Percentiles rank a stretch among this genome's conserved stretches.
Conservation (phyloP, 2,113 vertebrate genomes). For the Meles meles region DNA sequence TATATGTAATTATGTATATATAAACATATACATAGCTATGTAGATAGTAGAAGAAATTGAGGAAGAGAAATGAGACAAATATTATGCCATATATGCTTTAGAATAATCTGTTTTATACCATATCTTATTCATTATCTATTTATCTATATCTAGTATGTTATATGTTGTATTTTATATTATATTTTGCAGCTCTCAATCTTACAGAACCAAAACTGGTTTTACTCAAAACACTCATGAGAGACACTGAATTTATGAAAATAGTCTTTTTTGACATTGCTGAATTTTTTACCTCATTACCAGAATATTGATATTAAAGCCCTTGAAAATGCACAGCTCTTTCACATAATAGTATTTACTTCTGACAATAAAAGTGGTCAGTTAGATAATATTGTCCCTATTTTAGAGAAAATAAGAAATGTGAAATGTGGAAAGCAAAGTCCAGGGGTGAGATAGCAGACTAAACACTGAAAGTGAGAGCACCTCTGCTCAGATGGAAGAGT, state of each 20-base stretch:
- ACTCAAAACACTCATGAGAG: not conserved
- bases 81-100: not conserved
- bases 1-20: not conserved
- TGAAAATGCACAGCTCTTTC: not conserved
- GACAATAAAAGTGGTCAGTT: not conserved
- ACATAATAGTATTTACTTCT: not conserved
- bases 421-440: not conserved
- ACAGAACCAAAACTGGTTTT: not conserved
- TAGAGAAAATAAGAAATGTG: not conserved
- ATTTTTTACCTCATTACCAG: not conserved
- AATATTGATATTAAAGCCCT: not conserved
- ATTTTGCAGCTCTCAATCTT: not conserved
- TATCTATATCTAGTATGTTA: not conserved
- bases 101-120: not conserved
- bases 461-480: not conserved
- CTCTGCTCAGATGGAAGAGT: not conserved
- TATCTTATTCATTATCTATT: not conserved
- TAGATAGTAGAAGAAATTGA: not conserved
- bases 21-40: not conserved
- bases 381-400: not conserved
- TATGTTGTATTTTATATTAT: not conserved
- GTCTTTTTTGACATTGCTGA: not conserved
- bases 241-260: not conserved
- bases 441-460: not conserved
- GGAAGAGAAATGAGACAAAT: not conserved